Evolutionary conservation across 2,113 vertebrate species (phyloP), one percentile per base, ranked within the genome.

Genomic region (Orycteropus afer): DNA sequence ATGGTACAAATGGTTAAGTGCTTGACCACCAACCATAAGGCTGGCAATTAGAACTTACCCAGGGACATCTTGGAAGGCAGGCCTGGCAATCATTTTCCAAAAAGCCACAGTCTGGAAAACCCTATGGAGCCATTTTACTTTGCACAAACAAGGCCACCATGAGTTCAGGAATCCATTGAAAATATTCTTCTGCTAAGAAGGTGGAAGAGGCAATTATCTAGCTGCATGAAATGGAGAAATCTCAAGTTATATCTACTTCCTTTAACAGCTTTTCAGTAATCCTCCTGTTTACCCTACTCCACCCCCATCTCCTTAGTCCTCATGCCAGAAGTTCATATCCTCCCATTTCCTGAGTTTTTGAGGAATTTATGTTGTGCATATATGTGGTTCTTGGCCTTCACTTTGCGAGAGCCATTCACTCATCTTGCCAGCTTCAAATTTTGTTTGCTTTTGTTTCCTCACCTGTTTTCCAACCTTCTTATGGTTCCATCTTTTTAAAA

Each of bases 361-460:
- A 34, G 13, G 22, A 15, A 37, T 37, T n/a, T 5, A 4, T 34
- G 9, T 9, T n/a, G 7, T 1, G 27, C 47, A 49, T 0, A 15
- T 59, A 27, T 12, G 34, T 67, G 40, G 1, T n/a, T 89, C 49
- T 78, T 3, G 3, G 42, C 29, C 47, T 82, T 45, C 40, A 6
- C 55, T 53, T 63, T 51, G 42, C 51, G 47, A 37, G 20, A 59
- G 49, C 10, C 13, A 47, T 15, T 77, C 51, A 71, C 15, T 34
- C 22, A n/a, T 42, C 34, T 74, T 34, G 32, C 25, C 10, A 86
- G 17, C 12, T 78, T 86, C 20, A 61, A 51, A 25, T 47, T 81
- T 40, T 49, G 18, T 59, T 84, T 87, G 14, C 18, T 73, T 27
- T 84, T 29, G 23, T 51, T n/a, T 79, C 51, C 18, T 55, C n/a